These are phyloP conservation scores for Lycopodina hypogea DNA, from an alignment of 37 sponge, comb jelly and placozoan species.

Conservation along the genomic window DNA sequence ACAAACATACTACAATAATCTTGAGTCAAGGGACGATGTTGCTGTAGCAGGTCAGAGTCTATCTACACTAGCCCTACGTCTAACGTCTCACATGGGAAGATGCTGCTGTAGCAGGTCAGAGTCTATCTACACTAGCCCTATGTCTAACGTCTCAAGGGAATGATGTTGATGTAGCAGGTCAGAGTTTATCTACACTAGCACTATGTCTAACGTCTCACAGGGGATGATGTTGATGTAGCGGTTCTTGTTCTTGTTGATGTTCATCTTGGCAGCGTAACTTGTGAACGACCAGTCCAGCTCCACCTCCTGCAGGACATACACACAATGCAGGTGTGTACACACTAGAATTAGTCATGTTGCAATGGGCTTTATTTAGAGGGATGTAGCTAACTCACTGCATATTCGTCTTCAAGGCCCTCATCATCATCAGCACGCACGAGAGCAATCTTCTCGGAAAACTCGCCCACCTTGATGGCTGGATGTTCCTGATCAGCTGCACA, in stretches of 20 bases:
- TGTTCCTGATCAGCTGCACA: slow-evolving; percentile 50
- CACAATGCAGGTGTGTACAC: neutral
- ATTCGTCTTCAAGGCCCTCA: slow-evolving; percentile 67
- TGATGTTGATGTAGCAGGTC: too few relatives aligned
- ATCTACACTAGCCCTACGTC: too few relatives aligned
- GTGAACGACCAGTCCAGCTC: slow-evolving; percentile 71
- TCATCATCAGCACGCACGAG: slow-evolving; percentile 42
- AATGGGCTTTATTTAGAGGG: too few relatives aligned
- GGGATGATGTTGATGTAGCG: slow-evolving; percentile 80
- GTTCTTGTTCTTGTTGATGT: slow-evolving; percentile 70
- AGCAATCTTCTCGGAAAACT: slow-evolving; percentile 61
- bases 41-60: too few relatives aligned
- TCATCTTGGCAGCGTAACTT: slow-evolving; percentile 58
- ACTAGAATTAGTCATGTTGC: neutral
- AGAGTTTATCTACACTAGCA: too few relatives aligned
- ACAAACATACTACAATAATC: too few relatives aligned
- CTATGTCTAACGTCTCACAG: slow-evolving; percentile 51
- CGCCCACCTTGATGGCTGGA: slow-evolving; percentile 40
- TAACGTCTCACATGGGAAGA: too few relatives aligned
- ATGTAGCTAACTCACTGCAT: slow-evolving; percentile 51
- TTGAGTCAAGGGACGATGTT: too few relatives aligned
- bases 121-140: too few relatives aligned
- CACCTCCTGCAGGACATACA: slow-evolving; percentile 29
- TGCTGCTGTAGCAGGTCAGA: too few relatives aligned
- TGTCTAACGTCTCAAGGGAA: too few relatives aligned